These are phyloP conservation scores for Aphodius granarius DNA, from an alignment of 2,888 invertebrate genomes.

Conservation along the genomic window DNA sequence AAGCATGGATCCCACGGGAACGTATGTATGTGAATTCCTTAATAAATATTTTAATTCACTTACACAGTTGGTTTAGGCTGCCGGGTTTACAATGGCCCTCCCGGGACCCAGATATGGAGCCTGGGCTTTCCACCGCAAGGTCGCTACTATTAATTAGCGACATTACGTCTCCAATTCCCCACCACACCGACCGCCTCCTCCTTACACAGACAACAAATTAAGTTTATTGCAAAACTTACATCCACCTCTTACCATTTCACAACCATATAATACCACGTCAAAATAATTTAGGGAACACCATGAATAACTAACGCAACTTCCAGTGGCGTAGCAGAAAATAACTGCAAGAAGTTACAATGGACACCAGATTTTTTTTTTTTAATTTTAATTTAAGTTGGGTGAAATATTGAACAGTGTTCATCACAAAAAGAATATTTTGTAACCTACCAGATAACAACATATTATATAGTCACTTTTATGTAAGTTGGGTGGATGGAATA, in stretches of 20 bases:
- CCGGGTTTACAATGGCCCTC: conserved; percentile 50
- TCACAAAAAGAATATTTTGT: too few relatives aligned
- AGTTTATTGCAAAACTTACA: conserved; percentile 36
- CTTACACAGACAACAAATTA: conserved; percentile 34
- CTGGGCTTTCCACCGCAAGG: conserved; percentile 47
- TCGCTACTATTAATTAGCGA: conserved; percentile 52
- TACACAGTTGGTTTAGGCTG: conserved; percentile 53
- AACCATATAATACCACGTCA: background rate
- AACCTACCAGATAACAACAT: too few relatives aligned
- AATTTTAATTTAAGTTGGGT: too few relatives aligned
- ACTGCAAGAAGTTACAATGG: background rate
- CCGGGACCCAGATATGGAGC: conserved; percentile 49
- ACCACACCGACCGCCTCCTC: conserved; percentile 6
- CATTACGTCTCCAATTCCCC: conserved; percentile 47
- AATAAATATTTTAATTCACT: conserved; percentile 56
- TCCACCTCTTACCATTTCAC: background rate
- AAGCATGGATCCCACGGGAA: conserved; percentile 47
- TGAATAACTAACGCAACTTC: too few relatives aligned
- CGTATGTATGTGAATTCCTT: conserved; percentile 53
- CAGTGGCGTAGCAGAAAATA: background rate
- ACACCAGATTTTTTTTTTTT: too few relatives aligned
- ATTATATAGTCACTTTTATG: too few relatives aligned
- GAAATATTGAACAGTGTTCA: too few relatives aligned
- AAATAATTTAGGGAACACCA: too few relatives aligned
- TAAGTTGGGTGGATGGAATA: too few relatives aligned